These are phyloP conservation scores for Rhinogobius similis DNA, from an alignment of 2,113 vertebrate genomes.

Conservation along the genomic window DNA sequence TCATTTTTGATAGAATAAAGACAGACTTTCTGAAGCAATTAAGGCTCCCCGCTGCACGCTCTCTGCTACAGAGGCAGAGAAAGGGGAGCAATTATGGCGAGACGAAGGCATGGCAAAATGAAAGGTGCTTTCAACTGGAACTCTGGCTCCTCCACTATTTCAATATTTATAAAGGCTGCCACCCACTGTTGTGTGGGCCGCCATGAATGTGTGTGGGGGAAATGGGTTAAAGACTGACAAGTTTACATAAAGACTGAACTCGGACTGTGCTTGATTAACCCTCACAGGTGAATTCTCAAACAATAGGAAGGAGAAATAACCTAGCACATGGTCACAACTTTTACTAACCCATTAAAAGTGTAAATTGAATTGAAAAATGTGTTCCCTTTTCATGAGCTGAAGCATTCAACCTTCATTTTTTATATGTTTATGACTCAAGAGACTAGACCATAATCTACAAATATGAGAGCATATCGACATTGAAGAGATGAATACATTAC, in stretches of 20 bases:
- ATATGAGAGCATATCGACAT: neutral
- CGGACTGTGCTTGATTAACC: neutral
- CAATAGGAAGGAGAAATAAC: neutral
- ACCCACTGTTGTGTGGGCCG: slow-evolving; percentile 61
- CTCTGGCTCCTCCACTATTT: slow-evolving; percentile 72
- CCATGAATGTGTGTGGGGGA: slow-evolving; percentile 18
- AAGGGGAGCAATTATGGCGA: slow-evolving; percentile 66
- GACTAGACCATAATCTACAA: neutral
- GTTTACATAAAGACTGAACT: slow-evolving; percentile 2
- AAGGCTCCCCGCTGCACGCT: slow-evolving; percentile 59
- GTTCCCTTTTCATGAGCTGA: neutral
- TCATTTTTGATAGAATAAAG: slow-evolving; percentile 61
- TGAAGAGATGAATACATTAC: too few species aligned
- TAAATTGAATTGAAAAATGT: neutral
- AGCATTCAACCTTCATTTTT: slow-evolving; percentile 1
- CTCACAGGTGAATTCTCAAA: neutral
- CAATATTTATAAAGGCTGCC: slow-evolving; percentile 74
- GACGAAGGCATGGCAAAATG: slow-evolving; percentile 72
- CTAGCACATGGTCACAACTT: neutral
- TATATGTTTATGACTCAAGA: neutral
- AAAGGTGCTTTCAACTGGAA: slow-evolving; percentile 78
- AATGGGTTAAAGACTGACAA: slow-evolving; percentile 22
- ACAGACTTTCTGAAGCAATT: slow-evolving; percentile 57
- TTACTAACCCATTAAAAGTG: neutral
- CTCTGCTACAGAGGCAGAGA: slow-evolving; percentile 54